Evolutionary conservation across 2,113 vertebrate genomes (phyloP).

Genomic region (Papio anubis): DNA sequence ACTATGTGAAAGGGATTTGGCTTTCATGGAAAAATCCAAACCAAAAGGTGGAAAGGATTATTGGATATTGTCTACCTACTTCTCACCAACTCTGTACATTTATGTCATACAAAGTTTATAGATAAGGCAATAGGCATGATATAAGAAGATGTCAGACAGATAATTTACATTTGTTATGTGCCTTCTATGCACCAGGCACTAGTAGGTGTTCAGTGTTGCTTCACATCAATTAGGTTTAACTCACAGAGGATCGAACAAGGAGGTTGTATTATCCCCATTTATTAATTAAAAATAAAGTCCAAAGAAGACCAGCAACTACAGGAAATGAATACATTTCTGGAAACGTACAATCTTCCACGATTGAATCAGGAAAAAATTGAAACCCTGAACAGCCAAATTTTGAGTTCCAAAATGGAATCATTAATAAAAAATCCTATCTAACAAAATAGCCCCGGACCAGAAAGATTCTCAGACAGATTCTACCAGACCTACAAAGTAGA

Average conservation of each 20-base stretch:
- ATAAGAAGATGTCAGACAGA: background rate
- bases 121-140: background rate
- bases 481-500: too few species aligned
- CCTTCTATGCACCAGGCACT: background rate
- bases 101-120: background rate
- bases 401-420: too few species aligned
- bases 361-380: too few species aligned
- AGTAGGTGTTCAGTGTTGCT: background rate
- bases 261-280: background rate
- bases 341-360: too few species aligned
- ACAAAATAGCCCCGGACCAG: too few species aligned
- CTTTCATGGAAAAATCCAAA: background rate
- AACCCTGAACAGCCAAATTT: too few species aligned
- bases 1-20: background rate
- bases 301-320: background rate
- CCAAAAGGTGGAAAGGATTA: background rate
- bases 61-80: background rate
- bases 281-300: background rate
- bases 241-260: background rate
- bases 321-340: too few species aligned
- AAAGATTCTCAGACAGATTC: too few species aligned
- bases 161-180: background rate
- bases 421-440: too few species aligned
- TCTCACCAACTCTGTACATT: background rate
- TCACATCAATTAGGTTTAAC: background rate